Evolutionary conservation across 2,888 invertebrate genomes (phyloP), one percentile per base, ranked within the genome.

Genomic region (Drosophila infuscata): DNA sequence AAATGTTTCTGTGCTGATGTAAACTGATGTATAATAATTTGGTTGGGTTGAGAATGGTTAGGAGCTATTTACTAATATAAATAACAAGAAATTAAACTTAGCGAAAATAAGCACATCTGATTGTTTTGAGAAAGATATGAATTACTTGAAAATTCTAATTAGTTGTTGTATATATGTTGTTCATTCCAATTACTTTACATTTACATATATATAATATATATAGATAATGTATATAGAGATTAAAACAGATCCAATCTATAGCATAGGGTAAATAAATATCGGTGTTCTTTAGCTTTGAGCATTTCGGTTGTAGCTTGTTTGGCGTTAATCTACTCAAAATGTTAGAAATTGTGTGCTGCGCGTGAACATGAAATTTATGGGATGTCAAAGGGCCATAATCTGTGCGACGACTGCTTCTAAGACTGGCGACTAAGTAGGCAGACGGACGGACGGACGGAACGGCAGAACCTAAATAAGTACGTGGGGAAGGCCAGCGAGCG

Each of bases 371-470:
- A 86, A 88, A 89, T 89, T 90, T 88, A 85, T 89, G 87, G 81
- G 88, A 89, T 89, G 89, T 89, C 89, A 89, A 89, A 89, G 90
- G 90, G 88, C 83, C 82, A 81, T 86, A 89, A 90, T 86, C 90
- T 86, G 64, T 69, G 60, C 73, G 65, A 56, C 79, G 76, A 59
- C 74, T 68, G 62, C 65, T 57, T 54, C 43, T 57, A 60, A 69
- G 56, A 67, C 53, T 29, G 33, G 5, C 63, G 53, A 62, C 73
- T 73, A 78, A 78, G 61, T 36, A 52, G 51, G 48, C 59, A 36
- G 61, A 51, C 25, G 15, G 57, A 29, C 41, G 15, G 57, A 29
- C 41, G 17, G 53, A 29, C 62, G 63, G 69, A 67, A 49, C 62
- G 29, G 63, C 63, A 74, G 75, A 76, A 79, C 72, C 74, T 70